Evolutionary conservation across 1,140 invertebrate species (phyloP), one percentile per base, ranked within the genome.

Genomic region (Aphaenogaster floridana): DNA sequence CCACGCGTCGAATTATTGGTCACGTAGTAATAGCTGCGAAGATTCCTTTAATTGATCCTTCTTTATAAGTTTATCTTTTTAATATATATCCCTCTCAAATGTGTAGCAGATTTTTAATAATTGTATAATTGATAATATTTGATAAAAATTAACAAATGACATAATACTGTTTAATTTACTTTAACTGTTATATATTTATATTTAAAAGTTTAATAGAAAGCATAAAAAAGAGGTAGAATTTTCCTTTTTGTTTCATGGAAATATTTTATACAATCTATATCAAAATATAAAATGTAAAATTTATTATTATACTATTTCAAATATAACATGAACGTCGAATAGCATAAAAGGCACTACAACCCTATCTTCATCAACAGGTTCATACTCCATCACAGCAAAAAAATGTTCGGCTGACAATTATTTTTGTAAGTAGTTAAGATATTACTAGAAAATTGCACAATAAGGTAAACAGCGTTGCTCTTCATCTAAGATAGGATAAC

Each of bases 401-500:
- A 48, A 63, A 2, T 63, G 11, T 17, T 78, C 11, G 1, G 13
- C 11, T 59, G 13, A 45, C 28, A 63, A 36, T 64, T 50, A 34
- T 11, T 64, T 36, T 39, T 8, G n/a, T 77, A 50, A 48, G 13
- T 28, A 15, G 28, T 64, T 59, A 8, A 50, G 17, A 3, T 34
- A 50, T 78, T 48, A 36, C 9, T 48, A 36, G 5, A 21, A 34
- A 64, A 78, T 78, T 78, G 15, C 11, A 17, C 74, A 34, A 78
- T 63, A 59, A n/a, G 42, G 2, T 21, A 78, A 21, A 78, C 7
- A 34, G 39, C 5, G 28, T 64, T 91, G 72, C 39, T 91, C 83
- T 88, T 91, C 52, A 68, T 90, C 63, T 78, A 9, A 45, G 52
- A 68, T 86, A 79, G 83, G 45, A 91, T 86, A 89, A 89, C n/a